These are phyloP conservation scores for Dascillus cervinus DNA, from an alignment of 2,888 invertebrate genomes.

Conservation along the genomic window DNA sequence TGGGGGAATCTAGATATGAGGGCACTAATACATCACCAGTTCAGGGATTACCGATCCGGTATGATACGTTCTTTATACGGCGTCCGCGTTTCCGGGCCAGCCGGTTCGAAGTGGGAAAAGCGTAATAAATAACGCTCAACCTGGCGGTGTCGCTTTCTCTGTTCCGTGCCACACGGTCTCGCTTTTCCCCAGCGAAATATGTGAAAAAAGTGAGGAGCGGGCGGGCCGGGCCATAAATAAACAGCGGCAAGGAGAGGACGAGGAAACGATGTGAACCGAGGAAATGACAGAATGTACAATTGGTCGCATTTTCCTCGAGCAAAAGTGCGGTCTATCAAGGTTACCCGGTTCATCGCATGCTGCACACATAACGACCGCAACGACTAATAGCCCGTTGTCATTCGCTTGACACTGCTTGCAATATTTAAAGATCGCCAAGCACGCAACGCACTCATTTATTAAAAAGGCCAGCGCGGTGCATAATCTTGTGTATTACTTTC, in stretches of 20 bases:
- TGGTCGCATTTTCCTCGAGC: slow-evolving; percentile 7
- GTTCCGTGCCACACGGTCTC: slow-evolving; percentile 19
- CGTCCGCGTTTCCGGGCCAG: slow-evolving; percentile 31
- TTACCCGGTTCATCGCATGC: slow-evolving; percentile 8
- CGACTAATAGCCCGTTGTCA: slow-evolving; percentile 11
- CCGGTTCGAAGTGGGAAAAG: slow-evolving; percentile 39
- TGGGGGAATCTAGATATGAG: too few species aligned
- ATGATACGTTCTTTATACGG: slow-evolving; percentile 41
- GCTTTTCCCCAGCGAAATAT: slow-evolving; percentile 33
- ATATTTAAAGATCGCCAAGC: slow-evolving; percentile 13
- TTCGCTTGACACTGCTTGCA: slow-evolving; percentile 15
- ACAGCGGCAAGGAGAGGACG: slow-evolving; percentile 24
- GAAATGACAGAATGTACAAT: slow-evolving; percentile 22
- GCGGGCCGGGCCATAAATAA: slow-evolving; percentile 33
- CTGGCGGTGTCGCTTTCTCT: slow-evolving; percentile 28
- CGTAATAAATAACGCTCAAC: slow-evolving; percentile 44
- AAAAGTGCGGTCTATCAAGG: slow-evolving; percentile 1
- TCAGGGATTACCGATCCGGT: slow-evolving; percentile 37
- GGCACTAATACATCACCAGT: slow-evolving; percentile 38
- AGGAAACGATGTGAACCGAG: slow-evolving; percentile 22
- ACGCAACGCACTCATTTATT: too few species aligned
- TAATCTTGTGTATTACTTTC: too few species aligned
- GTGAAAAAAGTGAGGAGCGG: slow-evolving; percentile 37
- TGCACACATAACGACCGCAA: slow-evolving; percentile 13
- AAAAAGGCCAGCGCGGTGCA: slow-evolving; percentile 11